Base-by-base conservation (phyloP, 2,113 vertebrate genomes). In the Oriolus oriolus region DNA sequence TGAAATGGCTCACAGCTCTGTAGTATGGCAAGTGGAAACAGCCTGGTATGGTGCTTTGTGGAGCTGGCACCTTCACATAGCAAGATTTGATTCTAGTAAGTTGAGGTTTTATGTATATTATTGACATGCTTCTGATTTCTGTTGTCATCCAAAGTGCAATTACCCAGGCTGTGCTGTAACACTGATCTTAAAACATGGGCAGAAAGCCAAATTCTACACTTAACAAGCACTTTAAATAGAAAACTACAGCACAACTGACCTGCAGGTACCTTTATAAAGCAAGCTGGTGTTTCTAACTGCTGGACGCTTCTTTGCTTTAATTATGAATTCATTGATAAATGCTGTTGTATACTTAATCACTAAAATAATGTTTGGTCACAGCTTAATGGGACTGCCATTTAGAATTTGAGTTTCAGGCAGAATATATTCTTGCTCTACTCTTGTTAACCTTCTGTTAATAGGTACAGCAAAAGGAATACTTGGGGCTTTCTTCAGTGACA, bases 161-260 rank as follows among this genome's bases (percentile, higher is more conserved):
- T 95, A 94, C 83, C 26, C 57, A 76, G 76, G 57, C 87, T 71
- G 31, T 94, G 73, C 92, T 54, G 85, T 74, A 83, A 71, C 61
- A 37, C 39, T 83, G 89, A 93, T 90, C 92, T 93, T 94, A 71
- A 93, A 94, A 91, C 2, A 2, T 28, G 39, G 89, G 66, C 76
- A 80, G 79, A 79, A 89, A 93, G 80, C 84, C 90, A 93, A 63
- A 71, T 83, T 86, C 76, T 86, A 91, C 71, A 76, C 87, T 94
- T 91, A 76, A 81, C 75, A 74, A 59, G 84, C 47, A 53, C 87
- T 94, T 93, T 85, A 95, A 95, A 92, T 93, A 94, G 92, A 94
- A 89, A 91, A 71, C 66, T 91, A 68, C 63, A 84, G 80, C 53
- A 35, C 76, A 88, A 79, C 59, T 90, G 75, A 89, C 57, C 76